Percentiles rank a stretch among this genome's conserved stretches.
These are phyloP conservation scores for Montipora efflorescens DNA, from an alignment of 64 coral and sea anemone species.

Conservation along the genomic window DNA sequence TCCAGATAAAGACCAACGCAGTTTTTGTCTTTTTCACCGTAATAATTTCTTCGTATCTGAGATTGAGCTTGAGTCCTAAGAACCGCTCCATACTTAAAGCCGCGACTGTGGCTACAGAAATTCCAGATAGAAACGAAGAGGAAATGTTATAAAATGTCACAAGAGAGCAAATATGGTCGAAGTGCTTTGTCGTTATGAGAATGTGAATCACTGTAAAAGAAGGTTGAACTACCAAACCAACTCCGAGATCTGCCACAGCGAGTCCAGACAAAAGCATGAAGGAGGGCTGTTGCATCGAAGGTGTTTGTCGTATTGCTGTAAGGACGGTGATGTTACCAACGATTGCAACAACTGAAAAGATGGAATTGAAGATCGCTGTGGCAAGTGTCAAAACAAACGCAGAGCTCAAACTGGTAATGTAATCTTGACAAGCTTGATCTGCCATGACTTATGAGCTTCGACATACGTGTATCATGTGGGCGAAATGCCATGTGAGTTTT, in stretches of 20 bases:
- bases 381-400: neutral
- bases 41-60: neutral
- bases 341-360: neutral
- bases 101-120: neutral
- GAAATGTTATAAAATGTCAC: neutral
- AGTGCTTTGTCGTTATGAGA: neutral
- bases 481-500: too few relatives aligned
- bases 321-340: neutral
- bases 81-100: conserved; percentile 5
- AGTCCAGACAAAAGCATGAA: conserved; percentile 4
- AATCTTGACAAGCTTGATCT: neutral
- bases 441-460: too few relatives aligned
- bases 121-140: neutral
- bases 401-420: neutral
- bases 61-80: neutral
- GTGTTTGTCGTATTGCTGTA: conserved; percentile 11
- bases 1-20: neutral
- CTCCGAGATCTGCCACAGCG: conserved; percentile 14
- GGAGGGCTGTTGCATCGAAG: neutral
- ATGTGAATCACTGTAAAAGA: neutral
- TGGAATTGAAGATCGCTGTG: neutral
- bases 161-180: neutral
- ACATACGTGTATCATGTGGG: too few relatives aligned
- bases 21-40: neutral
- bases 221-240: neutral